Evolutionary conservation across 2,888 invertebrate species (phyloP), one percentile per base, ranked within the genome.

Genomic region (Linhomoeus sp.): DNA sequence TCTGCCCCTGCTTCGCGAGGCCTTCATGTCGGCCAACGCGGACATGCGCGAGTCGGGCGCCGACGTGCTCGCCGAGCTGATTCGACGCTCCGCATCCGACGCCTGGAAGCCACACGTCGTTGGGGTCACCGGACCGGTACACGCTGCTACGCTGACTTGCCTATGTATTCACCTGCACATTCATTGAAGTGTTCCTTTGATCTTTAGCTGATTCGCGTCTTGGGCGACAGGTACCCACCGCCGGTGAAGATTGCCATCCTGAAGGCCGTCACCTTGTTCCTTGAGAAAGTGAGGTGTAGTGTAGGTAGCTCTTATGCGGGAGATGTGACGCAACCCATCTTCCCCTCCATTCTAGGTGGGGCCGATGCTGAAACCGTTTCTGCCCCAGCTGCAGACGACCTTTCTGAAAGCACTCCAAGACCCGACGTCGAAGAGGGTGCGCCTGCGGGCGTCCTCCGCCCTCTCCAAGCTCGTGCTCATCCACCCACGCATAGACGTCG

Each of bases 371-470:
- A 90, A 90, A 68, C 92, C 94, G 66, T 97, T 97, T 72, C 74
- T 94, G 60, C 94, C 97, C 1, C 97, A 97, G 70, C 75, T 97
- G 37, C 94, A 94, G 73, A 92, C 92, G 1, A 94, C 94, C 20
- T 94, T 97, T 71, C 75, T 92, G 44, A 22, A 19, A 70, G 83
- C 92, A 3, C 72, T 94, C 47, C 80, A 81, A 65, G 97, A 97
- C 68, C 76, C 80, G 25, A 47, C 55, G 7, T 58, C 59, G 0
- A 44, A 51, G 35, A 51, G 52, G 37, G 56, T 92, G 20, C 75
- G 92, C 50, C 74, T 92, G 55, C 82, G 82, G 70, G 85, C 90
- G 12, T 88, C 66, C 1, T 56, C 57, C n/a, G 67, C 67, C 3
- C 55, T 68, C 15, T 62, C 64, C 26, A 57, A 35, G 2, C 39